Base-by-base conservation (phyloP, 1,140 invertebrate genomes). In the Trichogramma pretiosum region DNA sequence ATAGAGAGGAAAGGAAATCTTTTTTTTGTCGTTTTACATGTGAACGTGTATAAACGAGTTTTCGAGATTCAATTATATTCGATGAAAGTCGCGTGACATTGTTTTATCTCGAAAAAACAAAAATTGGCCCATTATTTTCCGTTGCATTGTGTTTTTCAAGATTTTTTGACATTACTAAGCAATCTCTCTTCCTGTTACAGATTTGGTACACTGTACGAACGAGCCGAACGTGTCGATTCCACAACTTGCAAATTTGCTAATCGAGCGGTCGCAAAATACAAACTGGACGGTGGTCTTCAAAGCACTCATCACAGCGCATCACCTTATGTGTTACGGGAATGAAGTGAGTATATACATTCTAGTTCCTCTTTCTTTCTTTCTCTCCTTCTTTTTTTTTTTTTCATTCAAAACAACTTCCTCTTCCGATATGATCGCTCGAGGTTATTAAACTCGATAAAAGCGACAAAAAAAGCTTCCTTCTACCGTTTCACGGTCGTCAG, bases 251-350 rank as follows among this genome's bases (percentile, higher is more conserved):
- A 98, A 98, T 79, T 77, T 98, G 53, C 80, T 99, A 54, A 93
- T 99, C 64, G 95, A 99, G 74, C 77, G 96, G 56, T 97, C 93
- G 48, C 94, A 98, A 71, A 93, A 93, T 75, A 82, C 86, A 55
- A 97, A 91, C 68, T 99, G 95, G 95, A 90, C 97, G 48, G 93
- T 98, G 22, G 94, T 98, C 30, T 99, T 96, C 73, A 99, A 99
- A 75, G 85, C 94, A 24, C 81, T 99, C 41, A 92, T 98, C 63
- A 98, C 95, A 39, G 93, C 96, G 56, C 96, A 99, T 78, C 94
- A 98, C 74, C 80, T 99, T 65, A 92, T 99, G 81, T 97, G 95
- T 65, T 98, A 98, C 79, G 96, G 96, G 65, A 99, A 98, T 77
- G 95, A 99, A 83, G 93, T 95, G 72, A 81, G 37, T 39, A 16